Base-by-base conservation (phyloP, 2,888 invertebrate genomes). In the Pomacea canaliculata region DNA sequence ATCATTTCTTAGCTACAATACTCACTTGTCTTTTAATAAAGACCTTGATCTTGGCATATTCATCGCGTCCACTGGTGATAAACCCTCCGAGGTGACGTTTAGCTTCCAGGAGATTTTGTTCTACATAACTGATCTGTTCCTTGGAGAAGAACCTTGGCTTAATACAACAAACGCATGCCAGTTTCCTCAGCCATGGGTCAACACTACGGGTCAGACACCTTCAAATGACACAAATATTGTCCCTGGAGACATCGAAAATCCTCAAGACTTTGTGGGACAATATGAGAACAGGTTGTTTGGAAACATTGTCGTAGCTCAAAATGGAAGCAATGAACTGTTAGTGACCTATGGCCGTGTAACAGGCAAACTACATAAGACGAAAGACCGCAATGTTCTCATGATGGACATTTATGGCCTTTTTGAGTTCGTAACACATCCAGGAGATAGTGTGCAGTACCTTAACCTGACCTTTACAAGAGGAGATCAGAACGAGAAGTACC, bases 61-160 rank as follows among this genome's bases (percentile, higher is more conserved):
- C 62, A 62, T 74, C 37, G 68, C 65, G 66, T 62, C 27, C 16
- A 75, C 74, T 46, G 78, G 78, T 16, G 68, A 74, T 23, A 68
- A 67, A 5, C 23, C n/a, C 10, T n/a, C 23, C 10, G 27, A 49
- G 16, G 60, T 48, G 16, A 19, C 7, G 7, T 56, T 19, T 13
- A 27, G 23, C n/a, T 46, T 62, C 12, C 59, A 13, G 1, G 60
- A 68, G 37, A 74, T 83, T 18, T 75, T 83, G 59, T 79, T 83
- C 65, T 83, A 80, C 73, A 75, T 87, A 46, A 76, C 80, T 19
- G 85, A 85, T 73, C 18, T 85, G 12, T 46, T 84, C 18, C 48
- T 83, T 48, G 80, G 78, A 9, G 78, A 83, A 66, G 51, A 56
- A 16, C 82, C 81, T 9, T 86, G 85, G 85, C 63, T 86, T 18